Evolutionary conservation across 2,113 vertebrate species (phyloP).

Genomic region (Paraplagusia blochii): DNA sequence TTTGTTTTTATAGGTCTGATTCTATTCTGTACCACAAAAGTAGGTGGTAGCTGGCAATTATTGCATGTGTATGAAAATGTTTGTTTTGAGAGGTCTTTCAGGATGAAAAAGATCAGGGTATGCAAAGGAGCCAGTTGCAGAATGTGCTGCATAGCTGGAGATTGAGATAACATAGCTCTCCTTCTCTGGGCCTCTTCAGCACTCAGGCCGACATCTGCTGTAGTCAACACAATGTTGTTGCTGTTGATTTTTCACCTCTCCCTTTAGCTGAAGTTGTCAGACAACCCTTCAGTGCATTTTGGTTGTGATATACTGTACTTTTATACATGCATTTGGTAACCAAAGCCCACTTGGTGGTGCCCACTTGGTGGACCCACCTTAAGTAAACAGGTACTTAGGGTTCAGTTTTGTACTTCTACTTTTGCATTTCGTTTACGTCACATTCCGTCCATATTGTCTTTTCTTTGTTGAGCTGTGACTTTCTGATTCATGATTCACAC

Average conservation of each 20-base stretch:
- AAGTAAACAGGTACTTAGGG: too few relatives aligned
- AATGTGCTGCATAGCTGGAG: conserved; percentile 57
- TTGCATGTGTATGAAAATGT: not conserved
- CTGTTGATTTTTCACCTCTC: conserved; percentile 36
- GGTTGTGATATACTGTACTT: too few relatives aligned
- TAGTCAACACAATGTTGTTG: conserved; percentile 41
- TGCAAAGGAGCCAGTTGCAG: conserved; percentile 22
- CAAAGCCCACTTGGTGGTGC: too few relatives aligned
- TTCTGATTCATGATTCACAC: too few relatives aligned
- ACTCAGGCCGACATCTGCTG: conserved; percentile 68
- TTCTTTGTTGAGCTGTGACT: too few relatives aligned
- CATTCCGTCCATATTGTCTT: too few relatives aligned
- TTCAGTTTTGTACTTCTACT: too few relatives aligned
- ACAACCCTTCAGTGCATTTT: not conserved
- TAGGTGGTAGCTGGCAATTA: not conserved
- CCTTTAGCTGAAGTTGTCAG: conserved; percentile 19
- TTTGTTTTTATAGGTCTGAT: too few relatives aligned
- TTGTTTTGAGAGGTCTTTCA: conserved; percentile 3
- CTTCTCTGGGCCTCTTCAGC: conserved; percentile 67
- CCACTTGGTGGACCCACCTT: too few relatives aligned
- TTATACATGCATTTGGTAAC: too few relatives aligned
- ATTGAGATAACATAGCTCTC: conserved; percentile 73
- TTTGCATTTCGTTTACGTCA: too few relatives aligned
- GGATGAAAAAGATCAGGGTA: conserved; percentile 1
- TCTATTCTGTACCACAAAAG: too few relatives aligned